Evolutionary conservation across 1,140 invertebrate genomes (phyloP).

Genomic region (Rhyacophila brunnea): DNA sequence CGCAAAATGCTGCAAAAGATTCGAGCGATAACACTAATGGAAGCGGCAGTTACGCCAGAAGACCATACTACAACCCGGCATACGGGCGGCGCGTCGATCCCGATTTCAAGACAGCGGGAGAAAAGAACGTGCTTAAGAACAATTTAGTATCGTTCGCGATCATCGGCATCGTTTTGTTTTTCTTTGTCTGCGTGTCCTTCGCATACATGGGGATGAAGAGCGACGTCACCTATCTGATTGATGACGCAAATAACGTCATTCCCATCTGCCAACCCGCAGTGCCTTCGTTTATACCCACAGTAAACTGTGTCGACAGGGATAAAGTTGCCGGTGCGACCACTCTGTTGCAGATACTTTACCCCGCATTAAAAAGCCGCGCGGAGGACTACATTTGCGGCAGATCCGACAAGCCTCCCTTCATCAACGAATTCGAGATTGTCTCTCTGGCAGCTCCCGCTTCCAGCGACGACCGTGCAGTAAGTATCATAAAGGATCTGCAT

Average conservation of each 20-base stretch:
- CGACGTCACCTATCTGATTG: slow-evolving; percentile 48
- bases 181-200: slow-evolving; percentile 65
- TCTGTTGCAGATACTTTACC: slow-evolving; percentile 59
- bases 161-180: slow-evolving; percentile 59
- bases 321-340: slow-evolving; percentile 59
- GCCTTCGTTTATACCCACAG: slow-evolving; percentile 50
- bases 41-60: slow-evolving; percentile 39
- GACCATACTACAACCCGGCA: slow-evolving; percentile 31
- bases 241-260: slow-evolving; percentile 54
- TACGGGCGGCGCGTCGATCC: slow-evolving; percentile 45
- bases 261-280: slow-evolving; percentile 55
- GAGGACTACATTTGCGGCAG: slow-evolving; percentile 61
- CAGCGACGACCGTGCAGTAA: slow-evolving; percentile 40
- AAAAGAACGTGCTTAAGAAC: slow-evolving; percentile 56
- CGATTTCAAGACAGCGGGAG: slow-evolving; percentile 51
- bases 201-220: slow-evolving; percentile 65
- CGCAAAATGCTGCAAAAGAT: slow-evolving; percentile 40
- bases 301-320: slow-evolving; percentile 61
- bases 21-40: slow-evolving; percentile 45
- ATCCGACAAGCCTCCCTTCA: slow-evolving; percentile 47
- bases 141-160: slow-evolving; percentile 66
- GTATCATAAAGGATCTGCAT: slow-evolving; percentile 58
- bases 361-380: slow-evolving; percentile 56
- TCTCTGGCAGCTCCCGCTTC: slow-evolving; percentile 47
- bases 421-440: slow-evolving; percentile 59